A percentile compares a stretch with the other conserved stretches of the same genome.
Conservation (phyloP, 2,113 vertebrate genomes). For the Pelusios castaneus region DNA sequence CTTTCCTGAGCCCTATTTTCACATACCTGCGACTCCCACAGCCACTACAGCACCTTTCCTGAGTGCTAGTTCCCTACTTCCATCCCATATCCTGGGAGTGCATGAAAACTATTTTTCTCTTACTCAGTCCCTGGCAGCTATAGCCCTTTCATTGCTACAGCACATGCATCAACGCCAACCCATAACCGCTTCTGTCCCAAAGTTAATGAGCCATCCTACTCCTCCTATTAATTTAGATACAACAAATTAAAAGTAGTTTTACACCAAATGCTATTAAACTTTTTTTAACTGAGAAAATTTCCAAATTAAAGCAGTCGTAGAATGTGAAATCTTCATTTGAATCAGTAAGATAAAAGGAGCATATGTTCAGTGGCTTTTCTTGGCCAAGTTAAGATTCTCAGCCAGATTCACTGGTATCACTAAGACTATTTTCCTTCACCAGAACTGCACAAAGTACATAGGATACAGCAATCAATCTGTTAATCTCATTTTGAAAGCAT, state of each 20-base stretch:
- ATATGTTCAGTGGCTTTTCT: not conserved
- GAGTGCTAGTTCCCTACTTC: not conserved
- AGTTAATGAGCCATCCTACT: not conserved
- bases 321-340: not conserved
- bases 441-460: not conserved
- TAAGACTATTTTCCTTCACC: not conserved
- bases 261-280: not conserved
- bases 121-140: not conserved
- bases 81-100: not conserved
- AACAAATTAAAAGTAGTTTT: not conserved
- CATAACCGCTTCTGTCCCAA: not conserved
- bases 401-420: not conserved
- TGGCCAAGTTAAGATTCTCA: not conserved
- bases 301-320: not conserved
- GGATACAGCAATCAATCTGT: not conserved
- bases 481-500: not conserved
- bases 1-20: not conserved
- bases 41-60: not conserved
- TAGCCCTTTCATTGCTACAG: not conserved
- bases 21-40: not conserved
- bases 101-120: not conserved
- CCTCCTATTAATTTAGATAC: not conserved
- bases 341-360: not conserved
- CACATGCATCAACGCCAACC: not conserved
- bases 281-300: not conserved